A percentile compares a stretch with the other conserved stretches of the same genome.
These are phyloP conservation scores for Pyrgus malvae DNA, from an alignment of 2,888 invertebrate species.

Conservation along the genomic window DNA sequence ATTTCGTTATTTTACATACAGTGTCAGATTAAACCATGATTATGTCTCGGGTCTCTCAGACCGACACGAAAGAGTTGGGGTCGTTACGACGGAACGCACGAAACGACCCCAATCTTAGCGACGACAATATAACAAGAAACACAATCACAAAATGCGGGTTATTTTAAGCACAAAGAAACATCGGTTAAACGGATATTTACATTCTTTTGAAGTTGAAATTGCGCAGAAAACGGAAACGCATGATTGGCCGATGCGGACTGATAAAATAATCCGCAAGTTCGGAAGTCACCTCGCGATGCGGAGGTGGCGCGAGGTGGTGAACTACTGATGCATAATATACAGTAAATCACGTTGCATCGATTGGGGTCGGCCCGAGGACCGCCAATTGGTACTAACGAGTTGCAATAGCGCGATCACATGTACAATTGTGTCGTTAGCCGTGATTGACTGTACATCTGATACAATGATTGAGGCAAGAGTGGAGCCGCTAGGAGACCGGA, in stretches of 20 bases:
- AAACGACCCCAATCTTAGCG: constrained; percentile 11
- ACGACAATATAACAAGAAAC: constrained; percentile 8
- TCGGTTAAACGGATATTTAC: constrained; percentile 20
- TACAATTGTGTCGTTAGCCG: constrained; percentile 18
- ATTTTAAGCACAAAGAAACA: too few species aligned
- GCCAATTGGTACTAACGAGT: constrained; percentile 15
- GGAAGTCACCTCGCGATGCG: constrained; percentile 2
- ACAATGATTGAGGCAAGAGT: constrained; percentile 8
- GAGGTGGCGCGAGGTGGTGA: neutral
- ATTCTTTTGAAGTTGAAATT: constrained; percentile 9
- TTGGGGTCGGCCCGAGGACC: constrained; percentile 13
- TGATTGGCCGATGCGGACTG: constrained; percentile 1
- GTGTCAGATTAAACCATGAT: constrained; percentile 43
- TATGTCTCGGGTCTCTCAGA: constrained; percentile 50
- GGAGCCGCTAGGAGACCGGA: constrained; percentile 4
- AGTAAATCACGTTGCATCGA: constrained; percentile 22
- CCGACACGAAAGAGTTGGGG: too few species aligned
- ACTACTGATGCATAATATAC: constrained; percentile 8
- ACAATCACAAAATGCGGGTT: constrained; percentile 25
- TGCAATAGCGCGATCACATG: constrained; percentile 16
- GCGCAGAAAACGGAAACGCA: constrained; percentile 8
- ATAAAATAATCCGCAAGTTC: constrained; percentile 16
- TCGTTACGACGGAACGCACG: constrained; percentile 22
- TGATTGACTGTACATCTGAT: constrained; percentile 23
- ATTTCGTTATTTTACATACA: too few species aligned